phyloP scores from a whole-genome alignment of 1,140 invertebrate species.

The Wiebesia pumilae region DNA sequence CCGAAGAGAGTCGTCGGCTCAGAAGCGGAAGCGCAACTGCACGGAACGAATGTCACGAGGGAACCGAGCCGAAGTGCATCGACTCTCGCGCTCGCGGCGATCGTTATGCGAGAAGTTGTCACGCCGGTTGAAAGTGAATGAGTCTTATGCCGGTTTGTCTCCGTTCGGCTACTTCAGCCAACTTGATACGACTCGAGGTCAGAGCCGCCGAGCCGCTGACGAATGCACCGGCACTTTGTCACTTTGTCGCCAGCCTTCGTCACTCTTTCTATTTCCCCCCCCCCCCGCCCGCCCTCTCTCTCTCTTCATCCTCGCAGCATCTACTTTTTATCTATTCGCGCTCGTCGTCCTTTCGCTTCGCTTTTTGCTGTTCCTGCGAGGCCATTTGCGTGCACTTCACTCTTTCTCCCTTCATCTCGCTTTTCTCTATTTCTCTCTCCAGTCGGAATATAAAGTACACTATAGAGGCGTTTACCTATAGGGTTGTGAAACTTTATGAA shows the following conservation, averaged over 20 bases:
- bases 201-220: neutral
- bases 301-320: neutral
- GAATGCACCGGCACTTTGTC: conserved; percentile 37
- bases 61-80: neutral
- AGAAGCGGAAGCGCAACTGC: conserved; percentile 61
- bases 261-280: neutral
- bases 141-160: conserved; percentile 59
- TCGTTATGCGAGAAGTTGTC: conserved; percentile 54
- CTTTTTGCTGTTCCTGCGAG: neutral
- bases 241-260: conserved; percentile 34
- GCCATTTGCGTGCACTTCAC: neutral
- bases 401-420: neutral
- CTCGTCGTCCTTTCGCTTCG: neutral
- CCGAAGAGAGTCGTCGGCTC: neutral
- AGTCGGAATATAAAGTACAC: neutral
- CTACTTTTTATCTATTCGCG: neutral
- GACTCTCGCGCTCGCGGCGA: conserved; percentile 12
- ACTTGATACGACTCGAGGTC: conserved; percentile 8
- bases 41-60: conserved; percentile 55
- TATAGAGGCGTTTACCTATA: conserved; percentile 2
- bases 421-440: neutral
- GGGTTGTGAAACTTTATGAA: conserved; percentile 17
- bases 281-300: too few species aligned
- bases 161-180: conserved; percentile 23
- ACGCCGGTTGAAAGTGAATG: conserved; percentile 70